Evolutionary conservation across 2,888 invertebrate genomes (phyloP), one percentile per base, ranked within the genome.

Genomic region (Mimachlamys varia): DNA sequence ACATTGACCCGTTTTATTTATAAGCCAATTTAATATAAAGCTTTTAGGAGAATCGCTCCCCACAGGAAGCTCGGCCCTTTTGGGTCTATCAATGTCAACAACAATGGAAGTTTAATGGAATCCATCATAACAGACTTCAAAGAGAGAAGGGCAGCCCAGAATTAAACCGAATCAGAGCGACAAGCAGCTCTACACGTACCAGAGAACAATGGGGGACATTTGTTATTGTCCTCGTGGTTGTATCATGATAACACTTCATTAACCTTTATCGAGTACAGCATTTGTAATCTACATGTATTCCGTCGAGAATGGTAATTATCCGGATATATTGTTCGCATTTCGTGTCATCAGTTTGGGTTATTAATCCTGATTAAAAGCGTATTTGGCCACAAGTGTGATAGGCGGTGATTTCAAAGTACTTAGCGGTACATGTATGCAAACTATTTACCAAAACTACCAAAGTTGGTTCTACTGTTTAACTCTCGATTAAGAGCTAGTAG

Each of bases 31-130:
- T 76, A 33, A 33, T 76, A 76, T 76, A 33, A 76, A 76, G 76
- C 76, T 76, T 76, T 76, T 76, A 76, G 27, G 76, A 76, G 27
- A 76, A 76, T 76, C 33, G 76, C 27, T 76, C 76, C 76, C 76
- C 27, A 76, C 76, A 76, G 76, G 76, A 76, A 76, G 76, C 76
- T 76, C 33, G 76, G 13, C 76, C 17, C 76, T 76, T 76, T 76
- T 76, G 76, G 12, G 76, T 76, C 17, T 15, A 33, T 76, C 76
- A 76, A 7, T 76, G 76, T 76, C 76, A 76, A 76, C 76, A 76
- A 76, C 33, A 27, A 27, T 1, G 12, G 10, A 76, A 33, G 27
- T 76, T 33, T n/a, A 76, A 76, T 33, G 76, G 76, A 76, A 76
- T 76, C 76, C 76, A 76, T 10, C 12, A 76, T 33, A 13, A 33